A percentile compares a stretch with the other conserved stretches of the same genome.
Evolutionary conservation across 2,113 vertebrate species (phyloP).

Genomic region (Aphyosemion australe): DNA sequence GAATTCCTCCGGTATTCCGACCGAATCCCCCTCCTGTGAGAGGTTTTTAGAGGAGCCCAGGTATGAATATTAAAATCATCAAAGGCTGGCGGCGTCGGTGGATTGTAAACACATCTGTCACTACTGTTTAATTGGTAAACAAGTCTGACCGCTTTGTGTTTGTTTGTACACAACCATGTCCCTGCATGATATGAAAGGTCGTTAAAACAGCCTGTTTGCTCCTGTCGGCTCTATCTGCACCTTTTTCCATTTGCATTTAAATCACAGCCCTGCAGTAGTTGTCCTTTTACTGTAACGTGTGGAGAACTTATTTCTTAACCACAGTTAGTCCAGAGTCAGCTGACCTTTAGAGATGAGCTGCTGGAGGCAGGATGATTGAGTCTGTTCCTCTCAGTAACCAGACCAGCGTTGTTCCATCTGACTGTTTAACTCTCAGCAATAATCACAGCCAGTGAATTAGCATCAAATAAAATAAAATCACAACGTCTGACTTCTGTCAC

Average conservation of each 20-base stretch:
- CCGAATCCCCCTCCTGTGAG: slow-evolving; percentile 13
- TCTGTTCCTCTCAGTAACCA: neutral
- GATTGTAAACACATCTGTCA: slow-evolving; percentile 78
- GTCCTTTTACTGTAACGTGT: slow-evolving; percentile 10
- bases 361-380: neutral
- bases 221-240: slow-evolving; percentile 18
- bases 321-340: neutral
- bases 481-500: no score
- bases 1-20: slow-evolving; percentile 18
- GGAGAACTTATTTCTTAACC: slow-evolving; percentile 17
- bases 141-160: slow-evolving; percentile 74
- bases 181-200: slow-evolving; percentile 74
- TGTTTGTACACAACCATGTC: slow-evolving; percentile 72
- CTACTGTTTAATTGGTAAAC: slow-evolving; percentile 74
- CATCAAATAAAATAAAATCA: no score
- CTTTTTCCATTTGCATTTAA: slow-evolving; percentile 53
- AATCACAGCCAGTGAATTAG: no score
- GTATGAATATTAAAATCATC: slow-evolving; percentile 77
- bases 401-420: no score
- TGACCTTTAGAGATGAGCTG: slow-evolving; percentile 31
- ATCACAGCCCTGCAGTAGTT: slow-evolving; percentile 25
- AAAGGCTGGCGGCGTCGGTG: slow-evolving; percentile 62
- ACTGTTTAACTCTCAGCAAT: no score
- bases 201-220: slow-evolving; percentile 61
- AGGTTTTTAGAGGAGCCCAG: slow-evolving; percentile 50